Evolutionary conservation across 2,797 vertebrate species (phyloP).

Genomic region (Pogonophryne albipinna): DNA sequence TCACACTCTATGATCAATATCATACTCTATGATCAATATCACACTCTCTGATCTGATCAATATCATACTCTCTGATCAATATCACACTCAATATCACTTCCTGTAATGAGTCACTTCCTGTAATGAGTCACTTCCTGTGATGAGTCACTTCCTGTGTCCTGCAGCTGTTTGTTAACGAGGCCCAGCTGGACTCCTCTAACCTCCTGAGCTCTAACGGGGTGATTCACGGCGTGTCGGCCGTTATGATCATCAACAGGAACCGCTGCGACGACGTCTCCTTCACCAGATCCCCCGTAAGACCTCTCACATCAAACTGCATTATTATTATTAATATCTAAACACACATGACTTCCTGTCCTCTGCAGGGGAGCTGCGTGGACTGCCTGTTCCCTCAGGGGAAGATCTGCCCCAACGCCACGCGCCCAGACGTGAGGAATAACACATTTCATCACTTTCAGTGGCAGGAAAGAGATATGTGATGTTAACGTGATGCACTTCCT

Average conservation of each 20-base stretch:
- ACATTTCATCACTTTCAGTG: too few relatives aligned
- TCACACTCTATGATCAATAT: too few relatives aligned
- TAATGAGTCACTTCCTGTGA: too few relatives aligned
- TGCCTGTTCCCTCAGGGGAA: slow-evolving; percentile 63
- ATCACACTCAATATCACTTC: too few relatives aligned
- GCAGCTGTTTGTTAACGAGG: slow-evolving; percentile 92
- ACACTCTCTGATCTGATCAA: too few relatives aligned
- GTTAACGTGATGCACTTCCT: neutral
- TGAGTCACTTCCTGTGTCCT: neutral
- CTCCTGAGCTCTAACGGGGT: slow-evolving; percentile 90
- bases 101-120: too few relatives aligned
- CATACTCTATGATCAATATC: too few relatives aligned
- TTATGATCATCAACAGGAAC: slow-evolving; percentile 90
- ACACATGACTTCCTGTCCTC: slow-evolving; percentile 4
- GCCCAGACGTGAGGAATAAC: slow-evolving; percentile 78
- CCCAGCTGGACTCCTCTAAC: slow-evolving; percentile 86
- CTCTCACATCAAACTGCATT: too few relatives aligned
- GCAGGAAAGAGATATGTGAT: too few relatives aligned
- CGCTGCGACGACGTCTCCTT: slow-evolving; percentile 86
- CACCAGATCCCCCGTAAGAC: neutral
- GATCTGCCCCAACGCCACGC: slow-evolving; percentile 83
- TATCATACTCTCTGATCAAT: too few relatives aligned
- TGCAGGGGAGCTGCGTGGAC: slow-evolving; percentile 76
- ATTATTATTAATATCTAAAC: too few relatives aligned
- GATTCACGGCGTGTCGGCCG: slow-evolving; percentile 89